Conservation (phyloP, 2,888 invertebrate genomes). For the Calliscelio sp. region DNA sequence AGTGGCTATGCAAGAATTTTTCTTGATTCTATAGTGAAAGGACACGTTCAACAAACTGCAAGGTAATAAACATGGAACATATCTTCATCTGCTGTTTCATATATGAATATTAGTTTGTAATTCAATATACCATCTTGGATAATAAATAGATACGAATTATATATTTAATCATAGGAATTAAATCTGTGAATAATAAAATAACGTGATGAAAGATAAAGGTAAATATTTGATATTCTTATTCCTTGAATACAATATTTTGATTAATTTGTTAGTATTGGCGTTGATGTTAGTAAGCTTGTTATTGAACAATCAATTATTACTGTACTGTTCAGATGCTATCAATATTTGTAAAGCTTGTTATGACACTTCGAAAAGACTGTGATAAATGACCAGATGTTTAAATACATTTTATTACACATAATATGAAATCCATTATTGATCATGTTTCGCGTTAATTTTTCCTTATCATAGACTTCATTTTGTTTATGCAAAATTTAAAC, state of each 20-base stretch:
- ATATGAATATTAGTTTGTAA: slow-evolving; percentile 15
- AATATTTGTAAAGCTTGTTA: slow-evolving; percentile 16
- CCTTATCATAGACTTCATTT: no score
- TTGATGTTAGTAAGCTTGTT: slow-evolving; percentile 20
- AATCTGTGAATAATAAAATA: background rate
- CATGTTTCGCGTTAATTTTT: slow-evolving; percentile 11
- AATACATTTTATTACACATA: slow-evolving; percentile 38
- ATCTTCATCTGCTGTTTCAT: slow-evolving; percentile 42
- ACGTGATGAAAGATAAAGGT: no score
- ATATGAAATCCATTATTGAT: slow-evolving; percentile 1
- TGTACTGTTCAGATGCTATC: slow-evolving; percentile 12
- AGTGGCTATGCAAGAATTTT: slow-evolving; percentile 43
- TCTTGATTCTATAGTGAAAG: slow-evolving; percentile 49
- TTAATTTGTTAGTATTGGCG: background rate
- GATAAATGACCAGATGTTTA: slow-evolving; percentile 44
- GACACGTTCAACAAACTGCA: slow-evolving; percentile 52
- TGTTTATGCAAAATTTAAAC: no score
- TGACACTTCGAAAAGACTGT: slow-evolving; percentile 39
- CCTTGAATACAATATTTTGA: no score
- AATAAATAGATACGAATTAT: background rate
- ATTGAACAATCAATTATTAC: background rate
- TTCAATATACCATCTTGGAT: background rate
- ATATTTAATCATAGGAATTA: background rate
- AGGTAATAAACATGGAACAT: slow-evolving; percentile 50
- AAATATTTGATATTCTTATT: no score